These are phyloP conservation scores for Verasper variegatus DNA, from an alignment of 2,113 vertebrate species.

Conservation along the genomic window DNA sequence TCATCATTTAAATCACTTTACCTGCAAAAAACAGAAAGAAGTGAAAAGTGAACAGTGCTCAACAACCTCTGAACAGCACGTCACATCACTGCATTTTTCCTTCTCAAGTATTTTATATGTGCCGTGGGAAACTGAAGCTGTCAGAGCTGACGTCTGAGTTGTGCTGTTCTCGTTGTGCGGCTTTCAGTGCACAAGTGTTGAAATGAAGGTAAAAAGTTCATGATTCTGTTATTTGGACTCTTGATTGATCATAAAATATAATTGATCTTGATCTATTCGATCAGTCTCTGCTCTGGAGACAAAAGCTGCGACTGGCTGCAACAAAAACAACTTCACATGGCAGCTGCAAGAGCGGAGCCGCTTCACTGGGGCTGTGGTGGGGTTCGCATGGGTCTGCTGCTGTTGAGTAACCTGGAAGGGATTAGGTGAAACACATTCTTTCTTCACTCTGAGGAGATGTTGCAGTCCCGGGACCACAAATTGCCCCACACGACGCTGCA, in stretches of 20 bases:
- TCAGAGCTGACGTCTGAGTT: no score
- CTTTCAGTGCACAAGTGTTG: background rate
- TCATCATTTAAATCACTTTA: background rate
- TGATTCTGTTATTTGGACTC: background rate
- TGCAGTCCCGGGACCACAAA: conserved; percentile 84
- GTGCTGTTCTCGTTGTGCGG: background rate
- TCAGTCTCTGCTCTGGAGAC: background rate
- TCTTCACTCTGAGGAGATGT: conserved; percentile 83
- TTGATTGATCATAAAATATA: background rate
- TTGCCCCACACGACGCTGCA: conserved; percentile 79
- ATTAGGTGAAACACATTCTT: conserved; percentile 82
- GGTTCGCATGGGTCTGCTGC: conserved; percentile 48
- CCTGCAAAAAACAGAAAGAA: no score
- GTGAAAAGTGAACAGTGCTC: background rate
- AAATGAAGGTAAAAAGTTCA: background rate
- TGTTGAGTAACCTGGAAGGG: conserved; percentile 77
- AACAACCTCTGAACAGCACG: background rate
- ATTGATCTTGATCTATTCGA: background rate
- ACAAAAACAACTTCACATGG: background rate
- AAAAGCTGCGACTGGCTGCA: background rate
- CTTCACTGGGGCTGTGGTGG: conserved; percentile 26
- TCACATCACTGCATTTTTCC: background rate
- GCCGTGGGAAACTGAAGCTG: background rate
- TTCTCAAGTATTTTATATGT: background rate
- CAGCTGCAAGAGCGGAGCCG: background rate